Base-by-base conservation (phyloP, 2,888 invertebrate species). In the Brachyopa scutellaris region DNA sequence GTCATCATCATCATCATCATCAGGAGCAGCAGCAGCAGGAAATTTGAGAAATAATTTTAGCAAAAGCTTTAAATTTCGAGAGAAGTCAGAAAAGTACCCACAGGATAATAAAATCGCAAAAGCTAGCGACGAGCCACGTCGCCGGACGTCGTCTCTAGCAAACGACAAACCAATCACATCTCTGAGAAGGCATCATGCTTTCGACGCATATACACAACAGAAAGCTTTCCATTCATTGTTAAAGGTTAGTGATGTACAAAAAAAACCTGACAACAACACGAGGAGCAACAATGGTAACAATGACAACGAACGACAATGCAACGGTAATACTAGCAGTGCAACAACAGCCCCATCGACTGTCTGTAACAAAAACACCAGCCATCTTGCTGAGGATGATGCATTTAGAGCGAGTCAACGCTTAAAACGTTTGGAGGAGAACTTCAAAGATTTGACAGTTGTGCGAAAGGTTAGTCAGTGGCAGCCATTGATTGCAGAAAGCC, bases 351-450 rank as follows among this genome's bases (percentile, higher is more conserved):
- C 86, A 87, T 83, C 87, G 85, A 85, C 86, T 87, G 73, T 72
- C 80, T 85, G 84, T 84, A 84, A 88, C 86, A 86, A 80, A 69
- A 70, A 51, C 57, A 76, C 4, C 70, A 72, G 83, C 67, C 77
- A 80, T 64, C 62, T 76, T 67, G 70, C 72, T 29, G 74, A 84
- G 73, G 84, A 84, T 21, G 86, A 85, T 83, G 85, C 86, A 38
- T 91, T 91, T 84, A 91, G 91, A 85, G 90, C 90, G 49, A 91
- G 90, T 85, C 91, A 91, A 62, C 89, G 92, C 53, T 87, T 92
- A 66, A 92, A 92, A 85, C 90, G 91, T 70, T 87, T 92, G 62
- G 92, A 92, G 86, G 89, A 90, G 84, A 88, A 90, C 86, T 90
- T 89, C 85, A 88, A 89, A 86, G 88, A 88, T 85, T 85, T 84